These are phyloP conservation scores for Nothocercus nigrocapillus DNA, from an alignment of 2,113 vertebrate species.

Conservation along the genomic window DNA sequence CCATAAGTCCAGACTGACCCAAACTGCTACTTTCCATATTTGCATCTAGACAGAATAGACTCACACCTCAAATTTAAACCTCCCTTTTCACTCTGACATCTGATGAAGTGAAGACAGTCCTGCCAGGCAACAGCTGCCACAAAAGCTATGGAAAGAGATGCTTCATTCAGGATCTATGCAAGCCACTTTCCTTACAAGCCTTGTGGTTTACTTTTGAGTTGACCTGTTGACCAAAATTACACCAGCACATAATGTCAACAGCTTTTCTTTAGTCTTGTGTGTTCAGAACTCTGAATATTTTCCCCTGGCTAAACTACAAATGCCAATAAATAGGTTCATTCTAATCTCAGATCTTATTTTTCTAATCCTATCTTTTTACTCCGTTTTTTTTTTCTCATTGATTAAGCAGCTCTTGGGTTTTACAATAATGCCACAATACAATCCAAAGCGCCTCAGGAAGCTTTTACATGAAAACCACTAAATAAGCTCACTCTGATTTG, in stretches of 20 bases:
- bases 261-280: not conserved
- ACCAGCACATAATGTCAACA: not conserved
- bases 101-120: not conserved
- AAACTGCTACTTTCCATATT: not conserved
- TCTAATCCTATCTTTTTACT: slow-evolving; percentile 29
- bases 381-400: slow-evolving; percentile 52
- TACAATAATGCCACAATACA: slow-evolving; percentile 3
- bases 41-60: not conserved
- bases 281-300: slow-evolving; percentile 6
- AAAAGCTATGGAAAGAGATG: not conserved
- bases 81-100: not conserved
- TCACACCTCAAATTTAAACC: not conserved
- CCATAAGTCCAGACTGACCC: not conserved
- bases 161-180: not conserved
- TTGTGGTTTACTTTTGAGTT: slow-evolving; percentile 5
- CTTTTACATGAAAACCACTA: slow-evolving; percentile 21
- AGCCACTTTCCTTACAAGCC: not conserved
- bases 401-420: slow-evolving; percentile 47
- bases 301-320: not conserved
- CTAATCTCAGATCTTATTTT: slow-evolving; percentile 53
- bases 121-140: not conserved
- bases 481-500: slow-evolving; percentile 48
- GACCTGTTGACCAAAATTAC: not conserved
- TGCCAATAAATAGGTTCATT: slow-evolving; percentile 32
- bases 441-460: not conserved